Base-by-base conservation (phyloP, 2,888 invertebrate species). In the Macropis europaea region DNA sequence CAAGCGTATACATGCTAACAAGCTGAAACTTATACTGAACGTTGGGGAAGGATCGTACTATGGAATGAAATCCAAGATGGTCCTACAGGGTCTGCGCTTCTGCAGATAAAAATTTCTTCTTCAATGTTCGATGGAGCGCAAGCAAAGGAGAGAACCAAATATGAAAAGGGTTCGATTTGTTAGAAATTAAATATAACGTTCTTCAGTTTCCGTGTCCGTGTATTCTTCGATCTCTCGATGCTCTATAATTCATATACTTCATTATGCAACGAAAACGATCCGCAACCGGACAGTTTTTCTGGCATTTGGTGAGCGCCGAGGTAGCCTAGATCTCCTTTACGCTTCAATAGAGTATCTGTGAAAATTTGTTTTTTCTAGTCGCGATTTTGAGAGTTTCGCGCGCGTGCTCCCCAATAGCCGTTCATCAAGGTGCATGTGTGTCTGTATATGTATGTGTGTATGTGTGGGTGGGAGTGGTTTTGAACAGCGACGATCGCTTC, bases 241-340 rank as follows among this genome's bases (percentile, higher is more conserved):
- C 57, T 34, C 11, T 50, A 24, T 9, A 1, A 32, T 45, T 26
- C 17, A 34, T 47, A 19, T n/a, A 7, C 38, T 19, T 17, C 32
- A 2, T 26, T 3, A n/a, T 17, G 5, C 6, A 54, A 50, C 28
- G 43, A 11, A 48, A 36, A 22, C 4, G 11, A 34, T 6, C n/a
- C n/a, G n/a, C n/a, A n/a, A 9, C 19, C 22, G 24, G 24, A 43
- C 24, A 43, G 9, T 24, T 32, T 63, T 19, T 47, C 52, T 53
- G 60, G 42, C 52, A 61, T 71, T 61, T 11, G 50, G 28, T 53
- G 57, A 66, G 57, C 60, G 42, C 30, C 34, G 32, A 47, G 40
- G 13, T 71, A 50, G 45, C 56, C 50, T 52, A 52, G 45, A 57
- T 26, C 40, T 22, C 47, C 17, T 19, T 13, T 54, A 17, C 2